These are phyloP conservation scores for Lepidonotus clava DNA, from an alignment of 2,888 invertebrate genomes.

Conservation along the genomic window DNA sequence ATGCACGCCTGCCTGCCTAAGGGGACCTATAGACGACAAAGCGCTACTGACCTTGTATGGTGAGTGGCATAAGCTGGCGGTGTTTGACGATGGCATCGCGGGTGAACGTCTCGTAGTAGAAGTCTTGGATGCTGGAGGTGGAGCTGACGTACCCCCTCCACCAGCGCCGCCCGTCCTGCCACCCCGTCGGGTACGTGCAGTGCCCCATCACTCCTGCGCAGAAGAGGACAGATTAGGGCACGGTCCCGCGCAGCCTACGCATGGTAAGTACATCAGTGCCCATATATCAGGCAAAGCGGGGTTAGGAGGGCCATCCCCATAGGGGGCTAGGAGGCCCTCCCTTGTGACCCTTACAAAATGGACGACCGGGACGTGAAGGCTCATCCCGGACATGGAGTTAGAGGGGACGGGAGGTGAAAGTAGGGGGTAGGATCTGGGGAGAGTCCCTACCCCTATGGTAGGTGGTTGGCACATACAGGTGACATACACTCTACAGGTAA, in stretches of 20 bases:
- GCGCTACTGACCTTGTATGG: slow-evolving; percentile 34
- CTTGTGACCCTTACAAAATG: neutral
- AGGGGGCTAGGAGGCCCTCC: neutral
- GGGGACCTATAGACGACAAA: too few species aligned
- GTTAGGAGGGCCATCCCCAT: neutral
- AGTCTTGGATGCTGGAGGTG: slow-evolving; percentile 39
- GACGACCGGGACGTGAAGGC: slow-evolving; percentile 8
- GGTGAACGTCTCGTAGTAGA: slow-evolving; percentile 47
- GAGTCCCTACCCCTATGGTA: too few species aligned
- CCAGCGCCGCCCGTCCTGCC: slow-evolving; percentile 43
- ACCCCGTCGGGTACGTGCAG: slow-evolving; percentile 38
- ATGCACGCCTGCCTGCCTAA: too few species aligned
- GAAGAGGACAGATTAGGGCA: slow-evolving; percentile 16
- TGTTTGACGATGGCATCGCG: slow-evolving; percentile 45
- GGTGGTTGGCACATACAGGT: neutral
- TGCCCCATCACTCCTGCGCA: slow-evolving; percentile 47
- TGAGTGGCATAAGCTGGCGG: slow-evolving; percentile 41
- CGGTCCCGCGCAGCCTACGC: neutral
- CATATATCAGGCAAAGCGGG: neutral
- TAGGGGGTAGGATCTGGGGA: too few species aligned
- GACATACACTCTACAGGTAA: neutral
- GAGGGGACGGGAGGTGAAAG: neutral
- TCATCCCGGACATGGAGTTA: neutral
- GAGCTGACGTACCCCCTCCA: slow-evolving; percentile 45
- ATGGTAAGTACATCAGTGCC: neutral